Evolutionary conservation across 2,113 vertebrate species (phyloP).

Genomic region (Nerophis ophidion): DNA sequence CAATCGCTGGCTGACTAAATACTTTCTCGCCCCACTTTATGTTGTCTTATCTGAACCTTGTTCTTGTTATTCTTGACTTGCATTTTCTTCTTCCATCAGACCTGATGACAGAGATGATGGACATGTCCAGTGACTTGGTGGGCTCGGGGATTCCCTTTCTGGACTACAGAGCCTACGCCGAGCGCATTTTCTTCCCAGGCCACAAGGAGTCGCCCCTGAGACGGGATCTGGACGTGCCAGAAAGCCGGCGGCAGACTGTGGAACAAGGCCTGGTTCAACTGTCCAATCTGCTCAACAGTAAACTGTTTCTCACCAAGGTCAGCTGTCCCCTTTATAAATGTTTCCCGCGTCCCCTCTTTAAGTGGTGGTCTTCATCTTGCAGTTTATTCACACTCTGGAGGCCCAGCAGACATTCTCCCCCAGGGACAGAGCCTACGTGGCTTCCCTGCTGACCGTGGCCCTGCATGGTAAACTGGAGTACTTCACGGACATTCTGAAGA

Average conservation of each 20-base stretch:
- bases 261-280: conserved; percentile 92
- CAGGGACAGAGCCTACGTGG: conserved; percentile 89
- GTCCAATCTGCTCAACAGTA: conserved; percentile 95
- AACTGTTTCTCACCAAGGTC: conserved; percentile 97
- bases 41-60: background rate
- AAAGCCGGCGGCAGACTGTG: conserved; percentile 85
- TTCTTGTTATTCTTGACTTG: background rate
- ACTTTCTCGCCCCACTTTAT: too few relatives aligned
- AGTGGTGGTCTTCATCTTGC: background rate
- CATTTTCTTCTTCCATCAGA: conserved; percentile 62
- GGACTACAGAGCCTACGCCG: conserved; percentile 88
- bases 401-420: conserved; percentile 92
- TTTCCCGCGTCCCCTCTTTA: background rate
- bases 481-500: conserved; percentile 96
- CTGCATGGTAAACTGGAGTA: conserved; percentile 95
- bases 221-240: conserved; percentile 86
- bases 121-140: conserved; percentile 92
- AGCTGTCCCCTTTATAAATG: background rate
- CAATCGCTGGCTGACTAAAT: too few relatives aligned
- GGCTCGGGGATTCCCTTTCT: conserved; percentile 94
- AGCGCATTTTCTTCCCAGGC: conserved; percentile 95
- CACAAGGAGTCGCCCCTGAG: conserved; percentile 88
- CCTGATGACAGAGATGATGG: conserved; percentile 98
- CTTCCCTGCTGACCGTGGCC: conserved; percentile 87
- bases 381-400: conserved; percentile 96